A percentile compares a stretch with the other conserved stretches of the same genome.
Evolutionary conservation across 92 coral and sea anemone genomes (phyloP).

Genomic region (Actinostola sp.): DNA sequence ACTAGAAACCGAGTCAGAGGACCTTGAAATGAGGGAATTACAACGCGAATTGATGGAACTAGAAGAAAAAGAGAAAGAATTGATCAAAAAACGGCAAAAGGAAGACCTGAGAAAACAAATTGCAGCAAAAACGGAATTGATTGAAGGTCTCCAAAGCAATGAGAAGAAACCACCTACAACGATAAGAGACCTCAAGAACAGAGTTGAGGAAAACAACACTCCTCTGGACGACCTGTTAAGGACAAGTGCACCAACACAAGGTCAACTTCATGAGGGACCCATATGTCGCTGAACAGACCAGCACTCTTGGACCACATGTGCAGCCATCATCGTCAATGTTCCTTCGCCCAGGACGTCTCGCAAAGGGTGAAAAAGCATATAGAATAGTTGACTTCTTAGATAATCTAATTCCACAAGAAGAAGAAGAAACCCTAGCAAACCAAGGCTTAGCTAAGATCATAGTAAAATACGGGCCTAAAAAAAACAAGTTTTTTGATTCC

Average conservation of each 20-base stretch:
- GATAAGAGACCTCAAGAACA: too few species aligned
- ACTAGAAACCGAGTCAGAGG: too few species aligned
- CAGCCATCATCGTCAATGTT: conserved; percentile 17
- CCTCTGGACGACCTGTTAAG: neutral
- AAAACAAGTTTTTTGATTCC: too few species aligned
- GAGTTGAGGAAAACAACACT: neutral
- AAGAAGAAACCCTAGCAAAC: conserved; percentile 15
- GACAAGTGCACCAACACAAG: too few species aligned
- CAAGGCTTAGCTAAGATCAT: conserved; percentile 4
- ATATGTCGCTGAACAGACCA: neutral
- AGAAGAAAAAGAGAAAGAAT: too few species aligned
- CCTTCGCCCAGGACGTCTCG: conserved; percentile 13
- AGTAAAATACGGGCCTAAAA: conserved; percentile 29
- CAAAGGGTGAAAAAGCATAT: conserved; percentile 27
- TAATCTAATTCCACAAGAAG: conserved; percentile 11
- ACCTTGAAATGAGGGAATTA: too few species aligned
- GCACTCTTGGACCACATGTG: neutral
- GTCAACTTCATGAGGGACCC: neutral
- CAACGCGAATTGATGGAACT: too few species aligned
- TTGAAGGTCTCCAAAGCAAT: too few species aligned
- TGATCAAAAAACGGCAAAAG: neutral
- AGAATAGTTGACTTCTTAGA: conserved; percentile 19
- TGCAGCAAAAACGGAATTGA: too few species aligned
- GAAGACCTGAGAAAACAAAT: neutral
- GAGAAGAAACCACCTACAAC: too few species aligned